phyloP scores from a whole-genome alignment of 2,113 vertebrate genomes.

The Psammodynastes pulverulentus region DNA sequence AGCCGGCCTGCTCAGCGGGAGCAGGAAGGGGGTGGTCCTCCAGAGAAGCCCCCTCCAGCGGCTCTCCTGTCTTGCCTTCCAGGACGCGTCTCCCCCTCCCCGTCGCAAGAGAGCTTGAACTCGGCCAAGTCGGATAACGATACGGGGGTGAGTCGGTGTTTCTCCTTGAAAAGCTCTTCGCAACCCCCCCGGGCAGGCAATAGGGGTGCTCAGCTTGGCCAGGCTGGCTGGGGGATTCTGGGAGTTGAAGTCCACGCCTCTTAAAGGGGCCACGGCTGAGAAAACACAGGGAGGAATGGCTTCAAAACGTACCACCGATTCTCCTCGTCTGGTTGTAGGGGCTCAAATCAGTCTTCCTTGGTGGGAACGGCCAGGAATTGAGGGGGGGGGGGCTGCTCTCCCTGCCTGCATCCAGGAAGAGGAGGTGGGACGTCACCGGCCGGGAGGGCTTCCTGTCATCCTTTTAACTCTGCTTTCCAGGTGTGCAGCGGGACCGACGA shows the following conservation, averaged over 20 bases:
- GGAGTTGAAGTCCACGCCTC: background rate
- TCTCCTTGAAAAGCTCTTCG: too few species aligned
- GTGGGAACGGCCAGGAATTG: background rate
- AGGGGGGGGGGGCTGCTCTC: background rate
- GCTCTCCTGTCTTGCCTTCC: slow-evolving; percentile 40
- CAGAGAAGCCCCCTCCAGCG: background rate
- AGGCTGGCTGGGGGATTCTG: background rate
- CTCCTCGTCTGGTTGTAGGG: background rate
- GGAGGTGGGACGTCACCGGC: background rate
- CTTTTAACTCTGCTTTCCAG: slow-evolving; percentile 59
- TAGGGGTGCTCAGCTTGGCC: background rate
- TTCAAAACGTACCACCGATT: background rate
- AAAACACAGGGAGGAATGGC: background rate
- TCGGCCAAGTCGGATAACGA: slow-evolving; percentile 98
- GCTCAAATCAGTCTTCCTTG: background rate
- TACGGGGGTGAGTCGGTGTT: slow-evolving; percentile 75
- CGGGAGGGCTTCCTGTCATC: background rate
- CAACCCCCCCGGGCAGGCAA: background rate
- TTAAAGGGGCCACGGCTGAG: background rate
- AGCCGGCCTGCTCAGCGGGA: background rate
- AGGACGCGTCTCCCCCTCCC: slow-evolving; percentile 97
- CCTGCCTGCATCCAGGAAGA: background rate
- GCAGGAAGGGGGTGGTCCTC: background rate
- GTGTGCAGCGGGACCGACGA: slow-evolving; percentile 82
- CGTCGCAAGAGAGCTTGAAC: slow-evolving; percentile 96